Percentiles rank a stretch among this genome's conserved stretches.
These are phyloP conservation scores for Anarhynchus alexandrinus DNA, from an alignment of 2,113 vertebrate species.

Conservation along the genomic window DNA sequence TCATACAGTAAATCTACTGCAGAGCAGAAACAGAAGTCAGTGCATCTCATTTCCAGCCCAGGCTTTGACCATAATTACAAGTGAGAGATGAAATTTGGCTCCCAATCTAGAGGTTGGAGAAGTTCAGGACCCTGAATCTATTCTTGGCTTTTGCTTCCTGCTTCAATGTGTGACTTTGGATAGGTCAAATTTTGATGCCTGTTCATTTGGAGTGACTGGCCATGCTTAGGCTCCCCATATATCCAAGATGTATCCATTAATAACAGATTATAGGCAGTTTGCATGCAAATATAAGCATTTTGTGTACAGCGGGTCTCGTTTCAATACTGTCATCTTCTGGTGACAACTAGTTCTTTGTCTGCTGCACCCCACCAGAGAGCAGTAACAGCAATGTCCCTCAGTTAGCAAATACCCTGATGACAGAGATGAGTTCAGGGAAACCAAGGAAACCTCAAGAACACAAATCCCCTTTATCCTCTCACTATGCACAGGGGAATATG, in stretches of 20 bases:
- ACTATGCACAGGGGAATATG: rapidly evolving
- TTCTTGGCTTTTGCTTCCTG: conserved; percentile 42
- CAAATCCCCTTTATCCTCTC: not conserved
- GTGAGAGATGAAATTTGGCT: conserved; percentile 45
- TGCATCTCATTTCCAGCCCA: conserved; percentile 31
- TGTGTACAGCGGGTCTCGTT: not conserved
- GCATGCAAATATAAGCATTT: not conserved
- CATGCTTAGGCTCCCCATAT: not conserved
- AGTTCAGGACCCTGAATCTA: conserved; percentile 57
- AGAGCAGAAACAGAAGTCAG: conserved; percentile 35
- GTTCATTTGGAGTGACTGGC: not conserved
- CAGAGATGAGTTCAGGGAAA: not conserved
- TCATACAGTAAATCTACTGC: not conserved
- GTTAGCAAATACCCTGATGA: not conserved
- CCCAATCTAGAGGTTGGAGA: conserved; percentile 17
- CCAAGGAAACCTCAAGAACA: not conserved
- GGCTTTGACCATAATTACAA: conserved; percentile 60
- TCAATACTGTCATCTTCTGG: not conserved
- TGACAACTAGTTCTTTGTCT: not conserved
- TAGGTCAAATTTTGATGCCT: conserved; percentile 39
- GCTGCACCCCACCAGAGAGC: not conserved
- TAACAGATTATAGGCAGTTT: not conserved
- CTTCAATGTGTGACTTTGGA: conserved; percentile 14
- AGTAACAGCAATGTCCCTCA: not conserved
- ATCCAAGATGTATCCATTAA: not conserved